Percentiles rank a stretch among this genome's conserved stretches.
phyloP scores from a whole-genome alignment of 2,113 vertebrate species.

The Camelus dromedarius region DNA sequence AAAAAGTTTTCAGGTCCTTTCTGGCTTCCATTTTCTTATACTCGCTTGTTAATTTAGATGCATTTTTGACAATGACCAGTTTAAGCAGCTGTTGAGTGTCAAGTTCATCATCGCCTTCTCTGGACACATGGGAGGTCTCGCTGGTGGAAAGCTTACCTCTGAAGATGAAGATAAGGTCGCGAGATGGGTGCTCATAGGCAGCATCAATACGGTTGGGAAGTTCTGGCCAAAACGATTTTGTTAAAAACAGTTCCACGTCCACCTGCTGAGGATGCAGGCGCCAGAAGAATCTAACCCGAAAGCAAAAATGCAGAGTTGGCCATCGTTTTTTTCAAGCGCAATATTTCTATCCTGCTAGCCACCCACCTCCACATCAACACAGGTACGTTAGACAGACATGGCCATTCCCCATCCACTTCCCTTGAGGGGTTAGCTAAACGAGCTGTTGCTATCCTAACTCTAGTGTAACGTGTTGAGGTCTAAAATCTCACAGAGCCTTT shows the following conservation, averaged over 20 bases:
- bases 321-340: background rate
- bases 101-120: background rate
- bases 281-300: conserved; percentile 94
- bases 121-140: rapidly evolving
- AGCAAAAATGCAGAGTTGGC: background rate
- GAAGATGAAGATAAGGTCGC: conserved; percentile 94
- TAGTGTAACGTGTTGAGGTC: background rate
- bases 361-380: background rate
- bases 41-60: background rate
- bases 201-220: conserved; percentile 95
- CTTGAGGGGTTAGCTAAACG: background rate
- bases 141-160: conserved; percentile 88
- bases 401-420: background rate
- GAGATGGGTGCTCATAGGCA: conserved; percentile 93
- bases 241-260: conserved; percentile 91
- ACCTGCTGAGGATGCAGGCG: conserved; percentile 94
- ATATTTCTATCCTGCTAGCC: background rate
- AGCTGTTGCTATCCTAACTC: background rate
- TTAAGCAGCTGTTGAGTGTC: background rate
- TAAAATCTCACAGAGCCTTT: background rate
- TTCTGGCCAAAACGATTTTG: conserved; percentile 95
- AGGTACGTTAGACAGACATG: background rate
- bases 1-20: background rate
- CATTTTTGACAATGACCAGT: background rate
- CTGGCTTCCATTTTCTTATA: background rate